Evolutionary conservation across 2,113 vertebrate species (phyloP), one percentile per base, ranked within the genome.

Genomic region (Micronycteris hirsuta): DNA sequence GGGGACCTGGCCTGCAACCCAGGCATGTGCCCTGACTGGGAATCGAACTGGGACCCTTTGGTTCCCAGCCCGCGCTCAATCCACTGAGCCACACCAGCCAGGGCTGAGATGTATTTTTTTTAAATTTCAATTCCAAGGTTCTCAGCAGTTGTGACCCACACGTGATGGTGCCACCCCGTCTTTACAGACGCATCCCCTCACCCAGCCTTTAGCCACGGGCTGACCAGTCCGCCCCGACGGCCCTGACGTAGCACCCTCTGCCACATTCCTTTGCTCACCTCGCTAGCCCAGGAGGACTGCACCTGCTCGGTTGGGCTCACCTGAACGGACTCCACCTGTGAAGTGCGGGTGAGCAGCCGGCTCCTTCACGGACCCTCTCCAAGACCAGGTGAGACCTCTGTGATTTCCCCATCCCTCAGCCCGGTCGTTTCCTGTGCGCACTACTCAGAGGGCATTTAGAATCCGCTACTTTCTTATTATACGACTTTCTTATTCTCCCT

Each of bases 171-270:
- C 54, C 19, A 54, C 54, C 24, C 22, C 2, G 54, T 24, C 54
- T 56, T 56, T n/a, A 52, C 41, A 31, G 33, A 76, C 4, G 8
- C 28, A 7, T 43, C 13, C 85, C 33, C 17, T 58, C 26, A 67
- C 15, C 38, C 13, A 80, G 4, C 45, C 24, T 45, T 71, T 24
- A 56, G 54, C 31, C 67, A 28, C 20, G 9, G 9, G 45, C 28
- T 22, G 54, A 10, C 41, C 81, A 4, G 11, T 11, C 54, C 8
- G 8, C 54, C 54, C 54, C 54, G 9, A 16, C 22, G 22, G 10
- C 7, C 19, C 20, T 61, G 3, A 13, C 3, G 1, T 2, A 28
- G 26, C 4, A 3, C 58, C 58, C 58, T 28, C 20, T 22, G 2
- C 54, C 22, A 7, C 26, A 31, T 26, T 5, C 10, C 58, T 61